Evolutionary conservation across 2,113 vertebrate species (phyloP), one percentile per base, ranked within the genome.

Genomic region (Myiopsitta monachus): DNA sequence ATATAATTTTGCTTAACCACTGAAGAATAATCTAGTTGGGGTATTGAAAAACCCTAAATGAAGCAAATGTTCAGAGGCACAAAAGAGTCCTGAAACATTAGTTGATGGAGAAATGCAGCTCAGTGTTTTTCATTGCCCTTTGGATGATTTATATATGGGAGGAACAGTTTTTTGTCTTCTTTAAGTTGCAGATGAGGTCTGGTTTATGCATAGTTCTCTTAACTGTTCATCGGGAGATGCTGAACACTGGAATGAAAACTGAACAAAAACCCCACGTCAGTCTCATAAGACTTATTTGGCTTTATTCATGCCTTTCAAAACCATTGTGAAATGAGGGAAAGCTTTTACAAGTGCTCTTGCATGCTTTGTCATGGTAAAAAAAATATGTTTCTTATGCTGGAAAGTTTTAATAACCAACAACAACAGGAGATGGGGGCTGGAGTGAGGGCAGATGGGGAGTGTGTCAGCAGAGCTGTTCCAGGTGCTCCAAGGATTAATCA

Each of bases 291-390:
- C 77, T 31, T 44, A 70, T 44, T 77, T 96, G 85, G 82, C 90
- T 72, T 96, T 90, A 67, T 90, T 90, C 72, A 33, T 72, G 88
- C 85, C 67, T 76, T 94, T 93, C 24, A 62, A 62, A 94, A 92
- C 27, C 62, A 17, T 54, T 67, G 36, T 89, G 94, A 91, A 87
- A 81, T 1, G 49, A 77, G 16, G 41, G 30, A 28, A 68, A n/a
- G 82, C 84, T 94, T 94, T 83, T 54, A 63, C 90, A 51, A 80
- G 79, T 19, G 76, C n/a, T 70, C 59, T 5, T 76, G 55, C 72
- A 28, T 83, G 27, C 36, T 75, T 75, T 18, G 12, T 41, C 15
- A 6, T n/a, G 15, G 0, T 70, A 78, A 38, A 10, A 15, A 76
- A 30, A 49, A 8, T 9, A 33, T 1, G 24, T 44, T 89, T 44